These are phyloP conservation scores for Argyresthia goedartella DNA, from an alignment of 2,888 invertebrate species.

Conservation along the genomic window DNA sequence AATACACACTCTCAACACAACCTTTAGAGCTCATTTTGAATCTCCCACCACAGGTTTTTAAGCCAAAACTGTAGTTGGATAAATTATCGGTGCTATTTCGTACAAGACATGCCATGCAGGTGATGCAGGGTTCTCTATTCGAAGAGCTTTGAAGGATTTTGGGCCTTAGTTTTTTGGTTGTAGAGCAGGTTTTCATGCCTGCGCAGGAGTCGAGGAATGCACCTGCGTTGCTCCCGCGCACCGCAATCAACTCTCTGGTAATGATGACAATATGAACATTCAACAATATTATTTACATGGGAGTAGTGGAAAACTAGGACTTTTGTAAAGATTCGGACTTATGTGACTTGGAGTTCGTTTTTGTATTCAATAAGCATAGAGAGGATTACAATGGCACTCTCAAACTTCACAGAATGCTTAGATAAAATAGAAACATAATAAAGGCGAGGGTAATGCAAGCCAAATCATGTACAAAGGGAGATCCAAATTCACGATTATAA, in stretches of 20 bases:
- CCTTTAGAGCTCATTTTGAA: slow-evolving; percentile 16
- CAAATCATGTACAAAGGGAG: too few species aligned
- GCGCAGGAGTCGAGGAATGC: slow-evolving; percentile 31
- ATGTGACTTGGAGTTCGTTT: too few species aligned
- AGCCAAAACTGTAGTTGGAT: slow-evolving; percentile 17
- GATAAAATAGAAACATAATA: too few species aligned
- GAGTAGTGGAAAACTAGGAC: too few species aligned
- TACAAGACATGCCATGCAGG: slow-evolving; percentile 55
- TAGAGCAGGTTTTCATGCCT: slow-evolving; percentile 29
- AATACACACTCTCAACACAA: slow-evolving; percentile 15
- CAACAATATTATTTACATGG: slow-evolving; percentile 32
- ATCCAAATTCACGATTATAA: too few species aligned
- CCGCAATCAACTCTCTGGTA: slow-evolving; percentile 18
- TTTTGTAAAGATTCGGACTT: too few species aligned
- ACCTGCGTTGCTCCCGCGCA: slow-evolving; percentile 49
- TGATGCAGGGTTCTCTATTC: slow-evolving; percentile 57
- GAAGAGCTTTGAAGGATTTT: slow-evolving; percentile 27
- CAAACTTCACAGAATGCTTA: too few species aligned
- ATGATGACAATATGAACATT: slow-evolving; percentile 12
- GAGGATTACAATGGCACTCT: too few species aligned
- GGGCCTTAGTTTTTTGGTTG: slow-evolving; percentile 28
- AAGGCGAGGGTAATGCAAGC: too few species aligned
- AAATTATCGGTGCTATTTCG: slow-evolving; percentile 44
- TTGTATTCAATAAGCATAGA: too few species aligned
- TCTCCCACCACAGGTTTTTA: slow-evolving; percentile 15